Percentiles rank a stretch among this genome's conserved stretches.
Conservation (phyloP, 2,797 vertebrate species). For the Aphelocoma californica region DNA sequence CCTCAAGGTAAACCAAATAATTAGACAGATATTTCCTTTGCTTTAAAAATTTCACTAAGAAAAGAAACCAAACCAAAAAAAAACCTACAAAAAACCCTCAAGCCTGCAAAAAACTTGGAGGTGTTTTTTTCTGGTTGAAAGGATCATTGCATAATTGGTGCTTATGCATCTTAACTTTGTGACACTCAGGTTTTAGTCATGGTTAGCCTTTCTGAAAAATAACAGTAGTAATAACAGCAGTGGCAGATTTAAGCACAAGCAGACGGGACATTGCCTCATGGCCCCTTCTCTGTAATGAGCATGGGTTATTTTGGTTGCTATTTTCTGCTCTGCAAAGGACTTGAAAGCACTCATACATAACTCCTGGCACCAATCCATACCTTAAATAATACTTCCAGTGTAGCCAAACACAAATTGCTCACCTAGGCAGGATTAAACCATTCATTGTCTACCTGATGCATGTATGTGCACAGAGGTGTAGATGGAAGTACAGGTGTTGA, state of each 20-base stretch:
- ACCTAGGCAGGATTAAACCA: background rate
- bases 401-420: background rate
- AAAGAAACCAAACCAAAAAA: background rate
- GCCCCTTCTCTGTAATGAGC: background rate
- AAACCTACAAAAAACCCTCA: background rate
- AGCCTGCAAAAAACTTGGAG: background rate
- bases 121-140: slow-evolving; percentile 53
- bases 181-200: slow-evolving; percentile 35
- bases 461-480: background rate
- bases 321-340: slow-evolving; percentile 7
- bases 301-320: slow-evolving; percentile 18
- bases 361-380: slow-evolving; percentile 9
- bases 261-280: background rate
- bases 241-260: slow-evolving; percentile 53
- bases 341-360: slow-evolving; percentile 47
- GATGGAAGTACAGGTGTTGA: background rate
- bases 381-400: background rate
- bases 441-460: background rate
- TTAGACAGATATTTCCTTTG: slow-evolving; percentile 44
- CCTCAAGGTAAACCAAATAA: slow-evolving; percentile 62
- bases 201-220: slow-evolving; percentile 47
- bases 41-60: background rate
- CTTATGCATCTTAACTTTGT: background rate
- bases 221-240: slow-evolving; percentile 35
- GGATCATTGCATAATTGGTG: background rate